Evolutionary conservation across 2,113 vertebrate species (phyloP).

Genomic region (Crypturellus undulatus): DNA sequence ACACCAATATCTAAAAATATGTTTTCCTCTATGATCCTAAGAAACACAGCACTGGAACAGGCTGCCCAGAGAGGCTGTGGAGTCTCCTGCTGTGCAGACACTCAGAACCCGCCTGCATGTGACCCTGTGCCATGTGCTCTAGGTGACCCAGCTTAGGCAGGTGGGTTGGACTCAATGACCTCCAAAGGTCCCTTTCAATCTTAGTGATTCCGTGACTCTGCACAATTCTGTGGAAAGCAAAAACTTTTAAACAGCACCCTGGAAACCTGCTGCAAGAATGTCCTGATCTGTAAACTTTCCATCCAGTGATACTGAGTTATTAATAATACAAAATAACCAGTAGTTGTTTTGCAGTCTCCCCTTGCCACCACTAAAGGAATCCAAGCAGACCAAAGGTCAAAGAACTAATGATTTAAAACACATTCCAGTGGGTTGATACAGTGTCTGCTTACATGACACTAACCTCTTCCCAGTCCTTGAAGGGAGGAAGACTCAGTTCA

Average conservation of each 20-base stretch:
- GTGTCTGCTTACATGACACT: slow-evolving; percentile 46
- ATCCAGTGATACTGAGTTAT: not conserved
- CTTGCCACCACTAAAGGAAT: not conserved
- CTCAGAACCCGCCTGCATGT: too few relatives aligned
- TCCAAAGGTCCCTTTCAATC: too few relatives aligned
- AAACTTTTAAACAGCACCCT: not conserved
- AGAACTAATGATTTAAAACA: slow-evolving; percentile 61
- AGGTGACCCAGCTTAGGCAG: too few relatives aligned
- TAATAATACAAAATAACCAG: not conserved
- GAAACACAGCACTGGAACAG: too few relatives aligned
- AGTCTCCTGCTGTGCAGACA: too few relatives aligned
- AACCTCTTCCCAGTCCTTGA: slow-evolving; percentile 22
- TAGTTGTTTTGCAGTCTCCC: slow-evolving; percentile 1
- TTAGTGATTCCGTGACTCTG: too few relatives aligned
- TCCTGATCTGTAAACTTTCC: not conserved
- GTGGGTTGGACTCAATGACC: too few relatives aligned
- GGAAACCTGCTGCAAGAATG: not conserved
- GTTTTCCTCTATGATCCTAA: too few relatives aligned
- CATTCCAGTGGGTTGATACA: slow-evolving; percentile 57
- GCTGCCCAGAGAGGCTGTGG: too few relatives aligned
- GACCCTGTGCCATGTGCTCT: too few relatives aligned
- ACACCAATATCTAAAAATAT: too few relatives aligned
- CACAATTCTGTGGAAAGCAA: not conserved
- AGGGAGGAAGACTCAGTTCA: slow-evolving; percentile 32
- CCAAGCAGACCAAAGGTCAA: slow-evolving; percentile 67